Evolutionary conservation across 1,140 invertebrate species (phyloP), one percentile per base, ranked within the genome.

Genomic region (Mizuhopecten yessoensis): DNA sequence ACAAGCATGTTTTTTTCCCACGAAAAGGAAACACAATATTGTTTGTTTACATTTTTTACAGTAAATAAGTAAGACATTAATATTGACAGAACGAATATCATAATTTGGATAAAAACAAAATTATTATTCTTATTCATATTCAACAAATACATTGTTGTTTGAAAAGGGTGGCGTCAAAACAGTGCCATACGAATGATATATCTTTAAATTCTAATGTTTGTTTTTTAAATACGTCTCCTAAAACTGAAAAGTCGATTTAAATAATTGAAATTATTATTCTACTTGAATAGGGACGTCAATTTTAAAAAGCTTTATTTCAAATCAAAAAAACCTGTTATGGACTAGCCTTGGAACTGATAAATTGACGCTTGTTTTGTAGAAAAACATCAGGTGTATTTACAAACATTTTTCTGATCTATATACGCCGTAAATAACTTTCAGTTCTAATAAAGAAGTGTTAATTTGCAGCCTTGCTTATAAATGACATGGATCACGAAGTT

Each of bases 81-180:
- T n/a, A n/a, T 75, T 75, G 57, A 75, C 57, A 75, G 1, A 75
- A 75, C 1, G 17, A 45, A 45, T 17, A 45, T 45, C 17, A 45
- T 75, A 75, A 75, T 75, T 75, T 75, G 57, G 57, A 75, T 75
- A 13, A 75, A 75, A 75, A 75, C 29, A 75, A 29, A 39, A 39
- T 39, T 39, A 39, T 39, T 39, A 39, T 39, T 5, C 23, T 29
- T 75, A 75, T 17, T 75, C 29, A 75, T 29, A 23, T 75, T 5
- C 11, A 39, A 75, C 57, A 75, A 75, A 75, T 75, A 75, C 17
- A n/a, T 29, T 29, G 15, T 75, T 75, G 57, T 75, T 29, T 75
- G n/a, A 75, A 29, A 29, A 29, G 57, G 57, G 57, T 75, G 57
- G 57, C n/a, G 57, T 75, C 57, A 29, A n/a, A 29, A 29, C n/a